phyloP scores from a whole-genome alignment of 2,888 invertebrate species.

The Luperina testacea region DNA sequence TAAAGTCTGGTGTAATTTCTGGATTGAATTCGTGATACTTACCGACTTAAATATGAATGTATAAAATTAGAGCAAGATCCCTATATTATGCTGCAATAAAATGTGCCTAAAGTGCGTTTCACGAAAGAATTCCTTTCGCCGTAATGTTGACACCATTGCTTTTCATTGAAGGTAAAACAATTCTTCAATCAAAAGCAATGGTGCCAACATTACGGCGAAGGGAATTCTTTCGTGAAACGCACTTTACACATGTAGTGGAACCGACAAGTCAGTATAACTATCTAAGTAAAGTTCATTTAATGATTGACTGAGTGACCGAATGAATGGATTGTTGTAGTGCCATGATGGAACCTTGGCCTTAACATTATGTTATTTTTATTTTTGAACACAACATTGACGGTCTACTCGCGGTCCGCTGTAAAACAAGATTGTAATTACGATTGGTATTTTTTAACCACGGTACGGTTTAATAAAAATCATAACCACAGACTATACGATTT shows the following conservation, averaged over 20 bases:
- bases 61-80: not conserved
- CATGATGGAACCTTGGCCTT: conserved; percentile 81
- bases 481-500: not conserved
- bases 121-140: no score
- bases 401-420: conserved; percentile 30
- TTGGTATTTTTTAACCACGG: conserved; percentile 13
- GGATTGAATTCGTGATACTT: not conserved
- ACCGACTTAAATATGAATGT: not conserved
- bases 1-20: not conserved
- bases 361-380: conserved; percentile 81
- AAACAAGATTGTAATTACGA: conserved; percentile 33
- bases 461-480: not conserved
- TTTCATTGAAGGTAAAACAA: no score
- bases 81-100: not conserved
- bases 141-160: no score
- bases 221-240: no score
- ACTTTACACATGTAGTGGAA: not conserved
- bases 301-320: conserved; percentile 65
- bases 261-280: not conserved
- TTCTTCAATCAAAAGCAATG: no score
- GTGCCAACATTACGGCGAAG: no score
- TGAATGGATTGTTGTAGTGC: conserved; percentile 70
- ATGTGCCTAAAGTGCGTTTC: no score
- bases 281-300: conserved; percentile 13
- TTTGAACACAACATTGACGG: conserved; percentile 54